Evolutionary conservation across 1,140 invertebrate genomes (phyloP), one percentile per base, ranked within the genome.

Genomic region (Hycleus cichorii): DNA sequence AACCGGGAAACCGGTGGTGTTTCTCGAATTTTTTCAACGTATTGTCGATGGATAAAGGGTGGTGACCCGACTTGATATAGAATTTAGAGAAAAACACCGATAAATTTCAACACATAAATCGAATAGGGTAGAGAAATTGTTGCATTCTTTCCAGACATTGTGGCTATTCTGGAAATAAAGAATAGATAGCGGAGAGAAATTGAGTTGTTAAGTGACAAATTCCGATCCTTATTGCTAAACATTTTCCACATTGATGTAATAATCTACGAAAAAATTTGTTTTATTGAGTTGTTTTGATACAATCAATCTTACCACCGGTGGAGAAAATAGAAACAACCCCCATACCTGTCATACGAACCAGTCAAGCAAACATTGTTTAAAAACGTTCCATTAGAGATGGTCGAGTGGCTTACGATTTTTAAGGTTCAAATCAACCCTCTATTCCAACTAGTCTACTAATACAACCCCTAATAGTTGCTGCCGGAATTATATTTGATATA

Each of bases 201-300:
- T 62, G 60, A 62, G 60, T 58, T 62, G 60, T 62, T 62, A 49
- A 25, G 47, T 44, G 10, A 39, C 45, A 52, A 62, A 62, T 62
- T 62, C 60, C 60, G 51, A 27, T 47, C 60, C 27, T 55, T 58
- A 62, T 62, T 62, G 57, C 44, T 12, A 57, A 58, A 59, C 58
- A 47, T 55, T 52, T 44, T 43, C 32, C 4, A 32, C 32, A 7
- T 18, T 18, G 18, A 18, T 18, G 18, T 18, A 18, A 18, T 5
- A 32, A 32, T 32, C 4, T 32, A 32, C 32, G 32, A 7, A 32
- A 32, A 32, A 5, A 5, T 32, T 7, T 32, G 32, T 32, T 32
- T 18, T 18, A 18, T 18, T 18, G 18, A 18, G 18, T 18, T 18
- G 18, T 18, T 18, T 18, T 18, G 18, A 1, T 18, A 18, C 32